Evolutionary conservation across 2,113 vertebrate species (phyloP), one percentile per base, ranked within the genome.

Genomic region (Centrocercus urophasianus): DNA sequence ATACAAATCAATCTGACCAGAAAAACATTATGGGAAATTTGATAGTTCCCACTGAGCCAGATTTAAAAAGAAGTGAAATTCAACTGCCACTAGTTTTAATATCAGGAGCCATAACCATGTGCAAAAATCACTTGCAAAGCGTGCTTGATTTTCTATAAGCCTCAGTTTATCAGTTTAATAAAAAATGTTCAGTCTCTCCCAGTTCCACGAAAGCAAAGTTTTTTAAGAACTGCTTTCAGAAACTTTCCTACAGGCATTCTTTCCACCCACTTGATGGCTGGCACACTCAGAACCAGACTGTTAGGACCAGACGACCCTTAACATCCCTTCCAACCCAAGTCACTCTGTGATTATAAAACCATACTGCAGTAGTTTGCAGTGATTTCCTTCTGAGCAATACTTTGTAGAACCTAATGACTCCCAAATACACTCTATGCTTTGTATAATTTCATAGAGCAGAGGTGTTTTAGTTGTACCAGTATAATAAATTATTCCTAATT

Each of bases 31-130:
- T 36, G 93, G 74, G 85, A 95, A 87, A 82, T 89, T 28, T 81
- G 83, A 91, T 45, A 74, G 34, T 47, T 80, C 54, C 42, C 22
- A 24, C 88, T 77, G 59, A 93, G 76, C 61, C 89, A 93, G 86
- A 93, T 95, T 96, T 91, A 83, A 89, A 74, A 86, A 89, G 80
- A 96, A 77, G 86, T 85, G 20, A 91, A 94, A 80, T 47, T 92
- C 66, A 47, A 65, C 45, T 87, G 91, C 52, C 74, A 56, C 65
- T 73, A 89, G 90, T 89, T 88, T 79, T 64, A 48, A 66, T 89
- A 84, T 70, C 70, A 89, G 60, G 83, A 92, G 56, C 57, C 77
- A 32, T 40, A 90, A 78, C 70, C 86, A 50, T 66, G 79, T 48
- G 76, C 45, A 90, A 84, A 86, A 81, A 60, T 75, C 76, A 60